These are phyloP conservation scores for Tridacna crocea DNA, from an alignment of 2,888 invertebrate genomes.

Conservation along the genomic window DNA sequence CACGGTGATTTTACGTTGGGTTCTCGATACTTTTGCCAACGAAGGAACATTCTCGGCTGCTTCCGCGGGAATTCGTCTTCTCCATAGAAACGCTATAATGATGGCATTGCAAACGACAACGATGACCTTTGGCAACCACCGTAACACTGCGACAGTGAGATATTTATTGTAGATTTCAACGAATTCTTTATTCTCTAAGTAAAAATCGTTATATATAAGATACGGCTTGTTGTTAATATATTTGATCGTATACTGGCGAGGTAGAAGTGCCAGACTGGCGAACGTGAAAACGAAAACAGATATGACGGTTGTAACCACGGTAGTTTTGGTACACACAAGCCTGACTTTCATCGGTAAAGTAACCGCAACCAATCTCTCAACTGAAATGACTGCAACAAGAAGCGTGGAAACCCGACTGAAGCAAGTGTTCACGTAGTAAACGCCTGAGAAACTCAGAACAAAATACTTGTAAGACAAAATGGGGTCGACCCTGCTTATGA, in stretches of 20 bases:
- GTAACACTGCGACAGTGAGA: constrained; percentile 31
- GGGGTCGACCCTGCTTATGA: constrained; percentile 41
- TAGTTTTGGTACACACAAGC: constrained; percentile 14
- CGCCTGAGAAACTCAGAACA: constrained; percentile 22
- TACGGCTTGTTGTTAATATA: constrained; percentile 9
- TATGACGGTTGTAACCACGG: constrained; percentile 28
- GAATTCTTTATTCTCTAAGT: constrained; percentile 28
- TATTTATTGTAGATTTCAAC: constrained; percentile 33
- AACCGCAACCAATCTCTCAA: constrained; percentile 51
- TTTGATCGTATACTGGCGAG: constrained; percentile 21
- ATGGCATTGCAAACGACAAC: constrained; percentile 37
- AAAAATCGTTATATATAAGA: constrained; percentile 34
- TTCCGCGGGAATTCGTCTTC: neutral
- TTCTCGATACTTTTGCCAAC: neutral
- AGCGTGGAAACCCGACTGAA: constrained; percentile 39
- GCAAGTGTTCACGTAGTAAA: constrained; percentile 41
- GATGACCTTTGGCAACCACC: constrained; percentile 45
- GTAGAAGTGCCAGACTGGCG: constrained; percentile 17
- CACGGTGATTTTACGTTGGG: constrained; percentile 34
- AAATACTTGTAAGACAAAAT: constrained; percentile 23
- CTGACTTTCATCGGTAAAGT: constrained; percentile 48
- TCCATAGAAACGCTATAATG: constrained; percentile 31
- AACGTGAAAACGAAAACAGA: constrained; percentile 34
- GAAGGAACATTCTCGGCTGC: neutral
- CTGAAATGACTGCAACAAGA: constrained; percentile 41